Percentiles rank a stretch among this genome's conserved stretches.
phyloP scores from a whole-genome alignment of 2,113 vertebrate genomes.

The Engystomops pustulosus region DNA sequence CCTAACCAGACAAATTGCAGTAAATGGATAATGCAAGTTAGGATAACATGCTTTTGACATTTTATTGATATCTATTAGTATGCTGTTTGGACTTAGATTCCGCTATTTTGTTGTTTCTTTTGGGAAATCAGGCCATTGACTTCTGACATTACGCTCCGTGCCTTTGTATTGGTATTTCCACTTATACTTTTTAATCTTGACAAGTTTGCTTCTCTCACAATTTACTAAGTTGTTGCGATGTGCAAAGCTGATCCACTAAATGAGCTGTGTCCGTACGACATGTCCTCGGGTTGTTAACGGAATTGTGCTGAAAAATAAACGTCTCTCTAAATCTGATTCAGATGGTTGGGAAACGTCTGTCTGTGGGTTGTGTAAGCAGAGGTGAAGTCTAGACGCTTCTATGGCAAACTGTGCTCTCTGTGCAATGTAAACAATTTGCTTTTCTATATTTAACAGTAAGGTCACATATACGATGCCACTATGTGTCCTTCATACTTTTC shows the following conservation, averaged over 20 bases:
- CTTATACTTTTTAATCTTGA: constrained; percentile 48
- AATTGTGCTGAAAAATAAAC: constrained; percentile 37
- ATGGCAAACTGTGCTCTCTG: not conserved
- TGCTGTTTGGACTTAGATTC: constrained; percentile 44
- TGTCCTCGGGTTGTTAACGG: constrained; percentile 33
- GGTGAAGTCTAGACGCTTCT: constrained; percentile 10
- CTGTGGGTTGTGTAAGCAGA: constrained; percentile 1
- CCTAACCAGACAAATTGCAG: constrained; percentile 51
- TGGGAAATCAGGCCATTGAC: constrained; percentile 54
- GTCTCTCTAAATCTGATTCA: constrained; percentile 9
- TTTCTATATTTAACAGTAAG: constrained; percentile 21
- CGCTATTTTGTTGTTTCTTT: constrained; percentile 49
- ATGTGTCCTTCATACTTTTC: not conserved
- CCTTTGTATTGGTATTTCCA: constrained; percentile 51
- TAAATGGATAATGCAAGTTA: constrained; percentile 55
- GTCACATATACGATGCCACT: not conserved
- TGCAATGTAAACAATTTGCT: constrained; percentile 23
- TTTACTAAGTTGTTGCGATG: constrained; percentile 44
- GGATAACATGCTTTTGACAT: constrained; percentile 53
- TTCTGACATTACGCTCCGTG: constrained; percentile 51
- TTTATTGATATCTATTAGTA: constrained; percentile 56
- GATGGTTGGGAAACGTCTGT: not conserved
- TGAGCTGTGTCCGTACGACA: constrained; percentile 37
- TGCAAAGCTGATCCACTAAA: constrained; percentile 48
- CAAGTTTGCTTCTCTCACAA: constrained; percentile 51